Conservation (phyloP, 1,140 invertebrate species). For the Stegodyphus mimosarum region DNA sequence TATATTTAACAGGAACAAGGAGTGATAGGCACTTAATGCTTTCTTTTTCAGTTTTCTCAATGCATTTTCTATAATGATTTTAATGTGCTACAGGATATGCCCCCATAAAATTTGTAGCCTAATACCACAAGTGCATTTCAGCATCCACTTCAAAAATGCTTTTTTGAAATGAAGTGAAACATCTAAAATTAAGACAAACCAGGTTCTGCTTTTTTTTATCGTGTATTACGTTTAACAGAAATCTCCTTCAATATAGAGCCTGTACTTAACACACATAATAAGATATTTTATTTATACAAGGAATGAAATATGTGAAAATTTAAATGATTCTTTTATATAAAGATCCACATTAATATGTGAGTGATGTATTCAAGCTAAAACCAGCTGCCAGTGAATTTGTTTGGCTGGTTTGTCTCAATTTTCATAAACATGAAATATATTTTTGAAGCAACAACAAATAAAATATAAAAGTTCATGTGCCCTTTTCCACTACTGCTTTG, state of each 20-base stretch:
- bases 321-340: no score
- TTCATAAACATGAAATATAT: not conserved
- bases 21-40: not conserved
- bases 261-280: no score
- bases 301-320: no score
- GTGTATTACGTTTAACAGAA: no score
- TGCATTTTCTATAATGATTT: no score
- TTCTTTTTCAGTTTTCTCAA: not conserved
- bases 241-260: no score
- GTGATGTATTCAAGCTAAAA: no score
- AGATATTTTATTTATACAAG: no score
- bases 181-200: constrained; percentile 55
- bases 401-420: constrained; percentile 54
- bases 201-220: no score
- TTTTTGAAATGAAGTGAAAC: constrained; percentile 57
- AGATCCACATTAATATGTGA: no score
- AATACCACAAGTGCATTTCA: constrained; percentile 51
- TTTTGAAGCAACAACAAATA: constrained; percentile 5
- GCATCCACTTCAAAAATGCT: constrained; percentile 43
- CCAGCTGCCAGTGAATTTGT: not conserved
- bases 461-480: not conserved
- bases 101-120: constrained; percentile 36
- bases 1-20: not conserved
- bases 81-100: not conserved
- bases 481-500: no score